Evolutionary conservation across 2,888 invertebrate genomes (phyloP), one percentile per base, ranked within the genome.

Genomic region (Megalurothrips usitatus): DNA sequence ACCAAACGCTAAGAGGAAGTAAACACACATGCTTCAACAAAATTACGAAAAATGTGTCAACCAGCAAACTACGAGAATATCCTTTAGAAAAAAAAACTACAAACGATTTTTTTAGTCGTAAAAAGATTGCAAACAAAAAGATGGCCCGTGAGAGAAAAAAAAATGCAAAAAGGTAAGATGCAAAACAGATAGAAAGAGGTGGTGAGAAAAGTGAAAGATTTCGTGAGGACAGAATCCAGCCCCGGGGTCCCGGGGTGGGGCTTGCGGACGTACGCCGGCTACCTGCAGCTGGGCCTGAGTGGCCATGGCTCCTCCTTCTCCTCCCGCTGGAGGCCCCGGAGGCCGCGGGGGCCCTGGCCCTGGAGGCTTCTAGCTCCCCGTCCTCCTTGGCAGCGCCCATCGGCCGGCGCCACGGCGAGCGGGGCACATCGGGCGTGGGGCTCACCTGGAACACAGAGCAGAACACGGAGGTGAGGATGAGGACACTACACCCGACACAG

Each of bases 251-350:
- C 34, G 34, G 52, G 12, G 52, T 19, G 12, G 52, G 52, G 10
- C 68, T 26, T 75, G 68, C 68, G 1, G 23, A 58, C 58, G 58
- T 17, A 52, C 17, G 58, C 58, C 19, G 58, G 58, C 58, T 75
- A 75, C 68, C 68, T 58, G 58, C 19, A 58, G 58, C 58, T 58
- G 52, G 52, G 52, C 52, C 52, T 68, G 68, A 12, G 68, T 26
- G 23, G 68, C 68, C 68, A 75, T 75, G 68, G 58, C 58, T n/a
- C 19, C 19, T n/a, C 58, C 58, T 58, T 6, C 58, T 58, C 19
- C 19, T n/a, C 58, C 58, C 8, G 58, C 14, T 58, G 58, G 58
- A n/a, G 58, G 58, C 58, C 58, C n/a, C 14, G 14, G 19, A 58
- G 58, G 58, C 19, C 52, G 14, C 6, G 52, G 52, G 14, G 1